These are phyloP conservation scores for Coleophora deauratella DNA, from an alignment of 2,888 invertebrate species.

Conservation along the genomic window DNA sequence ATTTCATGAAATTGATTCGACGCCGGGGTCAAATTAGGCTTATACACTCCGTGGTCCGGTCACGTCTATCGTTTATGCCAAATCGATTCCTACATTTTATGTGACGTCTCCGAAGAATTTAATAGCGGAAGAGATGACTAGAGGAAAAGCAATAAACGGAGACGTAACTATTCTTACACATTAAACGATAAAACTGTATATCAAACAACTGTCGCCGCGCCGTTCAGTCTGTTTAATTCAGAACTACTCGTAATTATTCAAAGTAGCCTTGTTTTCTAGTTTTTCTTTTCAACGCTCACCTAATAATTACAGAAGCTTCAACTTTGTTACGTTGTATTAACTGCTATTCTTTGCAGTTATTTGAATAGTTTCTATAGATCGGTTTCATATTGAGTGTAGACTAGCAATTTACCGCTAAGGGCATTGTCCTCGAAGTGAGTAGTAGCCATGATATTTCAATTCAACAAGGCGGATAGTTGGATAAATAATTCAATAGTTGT, in stretches of 20 bases:
- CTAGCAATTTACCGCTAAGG: constrained; percentile 20
- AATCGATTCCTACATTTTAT: constrained; percentile 69
- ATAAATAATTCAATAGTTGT: constrained; percentile 70
- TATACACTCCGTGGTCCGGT: constrained; percentile 47
- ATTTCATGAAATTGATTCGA: constrained; percentile 28
- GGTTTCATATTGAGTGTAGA: constrained; percentile 16
- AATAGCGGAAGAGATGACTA: constrained; percentile 64
- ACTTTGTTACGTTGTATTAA: too few relatives aligned
- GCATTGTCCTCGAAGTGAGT: constrained; percentile 34
- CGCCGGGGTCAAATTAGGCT: constrained; percentile 48
- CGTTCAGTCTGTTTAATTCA: too few relatives aligned
- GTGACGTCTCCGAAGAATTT: constrained; percentile 67
- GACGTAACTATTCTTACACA: constrained; percentile 64
- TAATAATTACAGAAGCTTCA: too few relatives aligned
- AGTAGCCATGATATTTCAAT: constrained; percentile 52
- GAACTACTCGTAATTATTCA: too few relatives aligned
- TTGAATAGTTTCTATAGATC: constrained; percentile 1
- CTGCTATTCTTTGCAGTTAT: too few relatives aligned
- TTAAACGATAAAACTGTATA: constrained; percentile 60
- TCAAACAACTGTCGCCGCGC: constrained; percentile 8
- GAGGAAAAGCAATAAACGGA: constrained; percentile 62
- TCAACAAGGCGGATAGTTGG: constrained; percentile 64
- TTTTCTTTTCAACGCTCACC: too few relatives aligned
- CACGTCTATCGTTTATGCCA: constrained; percentile 70
- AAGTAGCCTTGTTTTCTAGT: too few relatives aligned